These are phyloP conservation scores for Dendrocopos noguchii DNA, from an alignment of 2,113 vertebrate genomes.

Conservation along the genomic window DNA sequence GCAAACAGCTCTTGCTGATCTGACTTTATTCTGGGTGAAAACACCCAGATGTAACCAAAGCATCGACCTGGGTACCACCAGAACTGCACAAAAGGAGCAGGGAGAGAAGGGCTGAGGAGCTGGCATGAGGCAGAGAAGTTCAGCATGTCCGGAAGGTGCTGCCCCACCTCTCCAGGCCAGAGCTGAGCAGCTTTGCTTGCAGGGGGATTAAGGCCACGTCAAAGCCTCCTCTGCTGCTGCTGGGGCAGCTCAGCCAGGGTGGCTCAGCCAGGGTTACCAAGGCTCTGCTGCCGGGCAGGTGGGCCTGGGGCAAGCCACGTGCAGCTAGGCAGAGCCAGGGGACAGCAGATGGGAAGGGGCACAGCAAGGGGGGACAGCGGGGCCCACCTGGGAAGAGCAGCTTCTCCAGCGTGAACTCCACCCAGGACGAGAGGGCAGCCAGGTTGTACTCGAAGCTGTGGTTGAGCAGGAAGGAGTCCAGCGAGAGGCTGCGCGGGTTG, in stretches of 20 bases:
- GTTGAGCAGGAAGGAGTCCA: slow-evolving; percentile 97
- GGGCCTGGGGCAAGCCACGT: rapidly evolving
- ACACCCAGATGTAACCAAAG: rapidly evolving
- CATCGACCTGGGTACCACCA: rapidly evolving
- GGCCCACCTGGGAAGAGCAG: slow-evolving; percentile 88
- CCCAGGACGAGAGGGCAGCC: slow-evolving; percentile 93
- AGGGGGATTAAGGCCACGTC: not conserved
- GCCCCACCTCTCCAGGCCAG: rapidly evolving
- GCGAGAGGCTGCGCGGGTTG: slow-evolving; percentile 92
- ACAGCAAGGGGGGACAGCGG: not conserved
- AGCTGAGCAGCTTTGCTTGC: not conserved
- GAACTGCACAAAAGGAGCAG: rapidly evolving
- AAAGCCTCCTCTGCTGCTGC: not conserved
- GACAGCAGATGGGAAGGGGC: rapidly evolving
- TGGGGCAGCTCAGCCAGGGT: not conserved
- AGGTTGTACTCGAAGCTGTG: slow-evolving; percentile 95
- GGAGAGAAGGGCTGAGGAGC: not conserved
- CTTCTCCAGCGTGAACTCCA: slow-evolving; percentile 95
- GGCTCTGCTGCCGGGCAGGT: not conserved
- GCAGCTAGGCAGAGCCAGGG: not conserved
- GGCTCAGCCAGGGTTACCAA: not conserved
- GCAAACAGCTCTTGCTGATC: not conserved
- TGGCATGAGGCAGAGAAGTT: rapidly evolving
- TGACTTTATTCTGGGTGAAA: not conserved
- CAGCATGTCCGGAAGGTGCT: rapidly evolving